Percentiles rank a stretch among this genome's conserved stretches.
Conservation (phyloP, 2,797 vertebrate species). For the Anisognathus igniventris region DNA sequence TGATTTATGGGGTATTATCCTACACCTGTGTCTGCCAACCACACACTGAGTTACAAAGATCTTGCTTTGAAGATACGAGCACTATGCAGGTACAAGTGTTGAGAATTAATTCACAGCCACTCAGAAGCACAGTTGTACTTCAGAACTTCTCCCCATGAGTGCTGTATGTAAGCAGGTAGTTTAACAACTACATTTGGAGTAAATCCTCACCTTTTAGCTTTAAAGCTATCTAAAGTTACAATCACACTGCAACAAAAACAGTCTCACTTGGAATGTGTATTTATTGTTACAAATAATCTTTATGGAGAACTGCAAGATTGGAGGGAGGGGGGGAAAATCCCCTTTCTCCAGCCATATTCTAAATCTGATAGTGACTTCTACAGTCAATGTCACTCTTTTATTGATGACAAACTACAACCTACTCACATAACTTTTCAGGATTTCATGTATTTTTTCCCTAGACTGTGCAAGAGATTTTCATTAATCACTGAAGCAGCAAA, state of each 20-base stretch:
- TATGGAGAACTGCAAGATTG: background rate
- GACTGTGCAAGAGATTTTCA: background rate
- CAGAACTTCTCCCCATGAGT: background rate
- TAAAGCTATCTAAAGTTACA: background rate
- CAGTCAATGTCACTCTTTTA: background rate
- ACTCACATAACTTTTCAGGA: background rate
- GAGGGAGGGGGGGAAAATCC: fast-evolving
- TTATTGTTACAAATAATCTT: background rate
- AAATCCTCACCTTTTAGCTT: constrained; percentile 18
- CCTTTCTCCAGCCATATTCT: background rate
- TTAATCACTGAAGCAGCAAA: background rate
- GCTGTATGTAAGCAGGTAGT: background rate
- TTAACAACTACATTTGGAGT: background rate
- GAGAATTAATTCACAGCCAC: background rate
- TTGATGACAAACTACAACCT: background rate
- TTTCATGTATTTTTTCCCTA: background rate
- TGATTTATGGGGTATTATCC: background rate
- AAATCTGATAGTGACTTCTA: background rate
- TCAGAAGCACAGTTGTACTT: background rate
- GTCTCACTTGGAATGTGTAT: background rate
- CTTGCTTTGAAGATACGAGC: background rate
- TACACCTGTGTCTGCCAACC: background rate
- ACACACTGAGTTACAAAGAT: background rate
- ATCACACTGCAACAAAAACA: background rate
- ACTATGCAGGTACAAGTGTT: background rate